phyloP scores from a whole-genome alignment of 1,140 invertebrate genomes.

The Alviniconcha marisindica region DNA sequence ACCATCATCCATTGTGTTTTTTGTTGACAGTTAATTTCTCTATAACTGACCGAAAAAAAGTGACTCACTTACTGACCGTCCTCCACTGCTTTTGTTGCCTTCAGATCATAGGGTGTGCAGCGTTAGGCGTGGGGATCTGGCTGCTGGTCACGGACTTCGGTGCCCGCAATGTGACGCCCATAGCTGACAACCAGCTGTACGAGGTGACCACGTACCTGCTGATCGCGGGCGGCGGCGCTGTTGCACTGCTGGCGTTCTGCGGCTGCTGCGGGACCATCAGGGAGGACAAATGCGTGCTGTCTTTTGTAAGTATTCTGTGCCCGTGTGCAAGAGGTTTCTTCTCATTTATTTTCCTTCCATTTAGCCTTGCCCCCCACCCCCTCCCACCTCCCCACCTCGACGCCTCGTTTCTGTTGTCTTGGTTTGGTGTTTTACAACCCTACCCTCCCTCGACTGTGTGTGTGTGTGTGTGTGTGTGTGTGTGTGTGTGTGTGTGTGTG shows the following conservation, averaged over 20 bases:
- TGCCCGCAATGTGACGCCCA: conserved; percentile 68
- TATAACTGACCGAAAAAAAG: too few species aligned
- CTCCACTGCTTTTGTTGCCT: too few species aligned
- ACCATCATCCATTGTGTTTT: too few species aligned
- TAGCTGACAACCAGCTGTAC: conserved; percentile 66
- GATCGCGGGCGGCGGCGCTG: conserved; percentile 67
- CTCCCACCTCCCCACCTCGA: too few species aligned
- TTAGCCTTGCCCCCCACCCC: too few species aligned
- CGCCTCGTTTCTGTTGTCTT: too few species aligned
- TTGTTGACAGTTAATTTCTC: too few species aligned
- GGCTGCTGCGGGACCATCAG: conserved; percentile 73
- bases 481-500: neutral
- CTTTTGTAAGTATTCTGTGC: conserved; percentile 74
- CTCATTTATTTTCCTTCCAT: too few species aligned
- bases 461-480: neutral
- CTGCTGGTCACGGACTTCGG: conserved; percentile 70
- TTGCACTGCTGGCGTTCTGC: conserved; percentile 71
- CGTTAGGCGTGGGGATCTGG: conserved; percentile 69
- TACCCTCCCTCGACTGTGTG: neutral
- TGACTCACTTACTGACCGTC: too few species aligned
- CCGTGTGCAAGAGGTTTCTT: too few species aligned
- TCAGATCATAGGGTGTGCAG: conserved; percentile 68
- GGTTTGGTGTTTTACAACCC: neutral
- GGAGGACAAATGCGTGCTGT: conserved; percentile 71
- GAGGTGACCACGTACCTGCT: conserved; percentile 72